A percentile compares a stretch with the other conserved stretches of the same genome.
Evolutionary conservation across 2,888 invertebrate genomes (phyloP).

Genomic region (Ptilodon capucinus): DNA sequence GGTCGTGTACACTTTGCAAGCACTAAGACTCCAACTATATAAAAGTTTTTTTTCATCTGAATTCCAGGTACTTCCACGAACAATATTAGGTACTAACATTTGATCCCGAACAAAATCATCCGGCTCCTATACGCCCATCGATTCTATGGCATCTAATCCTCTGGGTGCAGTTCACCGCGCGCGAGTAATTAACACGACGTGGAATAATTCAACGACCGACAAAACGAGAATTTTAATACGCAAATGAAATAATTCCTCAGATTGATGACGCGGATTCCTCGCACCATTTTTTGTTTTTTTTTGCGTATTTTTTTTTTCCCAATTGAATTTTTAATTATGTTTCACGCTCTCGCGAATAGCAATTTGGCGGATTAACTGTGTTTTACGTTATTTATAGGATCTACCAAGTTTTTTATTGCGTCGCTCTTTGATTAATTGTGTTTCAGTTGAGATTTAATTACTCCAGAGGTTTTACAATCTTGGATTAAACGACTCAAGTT

Average conservation of each 20-base stretch:
- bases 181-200: slow-evolving; percentile 72
- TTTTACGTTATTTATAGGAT: slow-evolving; percentile 47
- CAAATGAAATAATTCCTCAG: slow-evolving; percentile 81
- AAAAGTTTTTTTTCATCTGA: no score
- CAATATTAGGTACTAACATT: no score
- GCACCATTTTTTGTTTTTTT: slow-evolving; percentile 52
- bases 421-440: slow-evolving; percentile 36
- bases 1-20: no score
- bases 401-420: slow-evolving; percentile 39
- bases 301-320: slow-evolving; percentile 46
- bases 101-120: background rate
- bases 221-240: slow-evolving; percentile 81
- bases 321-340: slow-evolving; percentile 80
- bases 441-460: slow-evolving; percentile 10
- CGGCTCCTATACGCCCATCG: slow-evolving; percentile 15
- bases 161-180: slow-evolving; percentile 62
- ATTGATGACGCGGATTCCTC: slow-evolving; percentile 76
- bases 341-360: slow-evolving; percentile 76
- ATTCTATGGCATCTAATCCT: slow-evolving; percentile 50
- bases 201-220: slow-evolving; percentile 77
- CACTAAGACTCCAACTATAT: no score
- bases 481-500: background rate
- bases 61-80: no score
- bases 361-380: slow-evolving; percentile 76
- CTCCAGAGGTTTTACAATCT: background rate